Percentiles rank a stretch among this genome's conserved stretches.
phyloP scores from a whole-genome alignment of 2,113 vertebrate species.

The Sapajus apella region DNA sequence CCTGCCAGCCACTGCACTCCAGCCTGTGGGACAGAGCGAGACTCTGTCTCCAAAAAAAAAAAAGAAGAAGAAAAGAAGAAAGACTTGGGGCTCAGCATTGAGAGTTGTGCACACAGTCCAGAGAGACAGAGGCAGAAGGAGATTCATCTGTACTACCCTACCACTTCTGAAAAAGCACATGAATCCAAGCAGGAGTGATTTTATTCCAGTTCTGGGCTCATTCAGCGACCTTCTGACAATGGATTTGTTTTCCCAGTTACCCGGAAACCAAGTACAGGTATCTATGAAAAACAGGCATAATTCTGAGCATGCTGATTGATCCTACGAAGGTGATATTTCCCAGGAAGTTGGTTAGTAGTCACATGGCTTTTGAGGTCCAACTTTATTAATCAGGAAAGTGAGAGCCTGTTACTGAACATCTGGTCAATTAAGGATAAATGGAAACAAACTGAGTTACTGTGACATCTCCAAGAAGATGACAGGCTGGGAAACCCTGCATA shows the following conservation, averaged over 20 bases:
- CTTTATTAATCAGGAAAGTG: background rate
- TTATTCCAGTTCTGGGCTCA: background rate
- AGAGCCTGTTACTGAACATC: background rate
- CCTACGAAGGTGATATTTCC: background rate
- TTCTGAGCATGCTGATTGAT: background rate
- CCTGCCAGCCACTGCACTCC: no score
- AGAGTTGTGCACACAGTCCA: background rate
- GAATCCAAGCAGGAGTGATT: background rate
- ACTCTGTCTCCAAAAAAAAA: no score
- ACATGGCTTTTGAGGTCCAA: background rate
- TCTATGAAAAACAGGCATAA: background rate
- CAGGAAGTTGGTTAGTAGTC: background rate
- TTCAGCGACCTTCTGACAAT: background rate
- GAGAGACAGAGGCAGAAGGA: background rate
- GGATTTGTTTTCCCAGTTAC: background rate
- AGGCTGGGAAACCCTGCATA: background rate
- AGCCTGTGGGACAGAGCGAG: no score
- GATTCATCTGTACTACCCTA: background rate
- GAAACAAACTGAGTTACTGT: background rate
- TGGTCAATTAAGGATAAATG: background rate
- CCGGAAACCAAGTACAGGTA: background rate
- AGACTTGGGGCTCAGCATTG: background rate
- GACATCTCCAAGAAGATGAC: background rate
- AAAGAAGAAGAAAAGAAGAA: background rate
- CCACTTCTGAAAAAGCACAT: background rate